These are phyloP conservation scores for Brassicogethes aeneus DNA, from an alignment of 2,888 invertebrate genomes.

Conservation along the genomic window DNA sequence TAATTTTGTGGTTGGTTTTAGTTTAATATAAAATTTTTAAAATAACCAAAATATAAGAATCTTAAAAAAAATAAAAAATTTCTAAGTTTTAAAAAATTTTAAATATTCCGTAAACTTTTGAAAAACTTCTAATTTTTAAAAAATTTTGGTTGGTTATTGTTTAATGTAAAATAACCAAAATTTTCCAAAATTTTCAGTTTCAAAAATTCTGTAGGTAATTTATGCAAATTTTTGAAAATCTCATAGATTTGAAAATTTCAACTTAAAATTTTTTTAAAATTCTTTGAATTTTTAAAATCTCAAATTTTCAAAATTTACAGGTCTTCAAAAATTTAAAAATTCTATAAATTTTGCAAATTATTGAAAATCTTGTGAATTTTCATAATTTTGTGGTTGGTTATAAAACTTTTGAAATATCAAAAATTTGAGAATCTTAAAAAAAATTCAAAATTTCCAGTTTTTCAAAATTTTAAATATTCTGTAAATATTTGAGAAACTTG, in stretches of 20 bases:
- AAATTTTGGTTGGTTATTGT: too few relatives aligned
- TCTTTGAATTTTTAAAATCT: not conserved
- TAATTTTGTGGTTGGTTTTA: not conserved
- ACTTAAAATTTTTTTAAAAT: too few relatives aligned
- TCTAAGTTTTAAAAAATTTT: not conserved
- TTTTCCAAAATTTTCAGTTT: too few relatives aligned
- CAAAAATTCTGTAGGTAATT: too few relatives aligned
- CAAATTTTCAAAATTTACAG: not conserved
- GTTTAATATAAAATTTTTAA: not conserved
- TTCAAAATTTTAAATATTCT: not conserved
- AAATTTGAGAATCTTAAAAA: not conserved
- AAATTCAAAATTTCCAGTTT: not conserved
- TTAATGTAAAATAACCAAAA: too few relatives aligned
- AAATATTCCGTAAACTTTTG: not conserved
- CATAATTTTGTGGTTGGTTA: too few relatives aligned
- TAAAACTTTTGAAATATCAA: not conserved
- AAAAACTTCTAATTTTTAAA: too few relatives aligned
- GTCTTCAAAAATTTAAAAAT: not conserved
- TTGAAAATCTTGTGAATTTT: not conserved
- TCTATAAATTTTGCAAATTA: not conserved
- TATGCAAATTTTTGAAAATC: too few relatives aligned
- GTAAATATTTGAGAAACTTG: too few relatives aligned
- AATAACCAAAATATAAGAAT: too few relatives aligned
- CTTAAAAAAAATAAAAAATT: too few relatives aligned
- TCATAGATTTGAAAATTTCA: too few relatives aligned